Base-by-base conservation (phyloP, 2,888 invertebrate species). In the Notocelia uddmanniana region DNA sequence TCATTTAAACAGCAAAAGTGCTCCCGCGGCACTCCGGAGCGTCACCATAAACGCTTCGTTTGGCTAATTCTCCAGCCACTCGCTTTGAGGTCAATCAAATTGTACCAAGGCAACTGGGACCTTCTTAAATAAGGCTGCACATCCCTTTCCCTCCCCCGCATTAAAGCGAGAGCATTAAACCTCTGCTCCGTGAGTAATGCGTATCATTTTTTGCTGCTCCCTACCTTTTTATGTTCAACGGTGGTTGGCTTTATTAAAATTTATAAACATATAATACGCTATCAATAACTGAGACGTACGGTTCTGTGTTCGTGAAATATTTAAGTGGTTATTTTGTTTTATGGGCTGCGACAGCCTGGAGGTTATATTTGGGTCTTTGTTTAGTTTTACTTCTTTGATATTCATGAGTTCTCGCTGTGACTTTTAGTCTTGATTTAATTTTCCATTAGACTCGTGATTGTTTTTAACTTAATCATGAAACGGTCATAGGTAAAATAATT, bases 201-300 rank as follows among this genome's bases (percentile, higher is more conserved):
- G 69, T 57, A 69, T 73, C 69, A 73, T 73, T 73, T 73, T 73
- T 73, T 69, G 69, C 66, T 45, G 64, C 66, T 66, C 66, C 69
- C 73, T 69, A 69, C 64, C 73, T 69, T 73, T 73, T 73, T 73
- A 69, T 69, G 69, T 54, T 58, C 37, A 15, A 34, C 45, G 70
- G 37, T 19, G 55, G 71, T 66, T 60, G 67, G 48, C 62, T 68
- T 72, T 72, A 73, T 73, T 73, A 69, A 69, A 73, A 73, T 73
- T 69, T 73, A 63, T 73, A 73, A 73, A 73, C 72, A 68, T 72
- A 68, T 72, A 72, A 72, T 72, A 72, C 26, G 72, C 72, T 57
- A 72, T 72, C 72, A 68, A 72, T 72, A 72, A 72, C 72, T 60
- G 67, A 72, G 68, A 71, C 67, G 66, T 59, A 66, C 59, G 58